Base-by-base conservation (phyloP, 1,140 invertebrate species). In the Drosophila ogumai region DNA sequence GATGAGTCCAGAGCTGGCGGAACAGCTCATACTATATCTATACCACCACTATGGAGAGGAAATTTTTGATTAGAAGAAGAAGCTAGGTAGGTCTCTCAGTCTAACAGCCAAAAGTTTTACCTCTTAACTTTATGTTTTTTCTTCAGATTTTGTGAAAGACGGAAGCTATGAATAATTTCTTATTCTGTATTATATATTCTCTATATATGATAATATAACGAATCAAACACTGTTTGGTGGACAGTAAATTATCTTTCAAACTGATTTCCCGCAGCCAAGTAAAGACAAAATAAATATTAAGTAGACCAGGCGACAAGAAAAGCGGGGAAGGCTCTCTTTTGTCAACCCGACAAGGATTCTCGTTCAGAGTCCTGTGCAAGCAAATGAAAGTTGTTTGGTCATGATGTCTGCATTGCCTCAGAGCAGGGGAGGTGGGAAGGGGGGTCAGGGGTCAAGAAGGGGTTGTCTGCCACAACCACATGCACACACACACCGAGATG, bases 341-440 rank as follows among this genome's bases (percentile, higher is more conserved):
- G 56, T 64, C 60, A 64, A 59, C 54, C 60, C 60, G 28, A 59
- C 58, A 38, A 43, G 65, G 59, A 65, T 50, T 68, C 60, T 65
- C 65, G 36, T 50, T 36, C 28, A 43, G 40, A 68, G 49, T 68
- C 65, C 59, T 75, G 36, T 74, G 52, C 34, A 64, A 74, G 69
- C 72, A 75, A 74, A 75, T 74, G 58, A 74, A 64, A 75, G 72
- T 75, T 75, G 72, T 75, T 75, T 69, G 69, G 72, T 64, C 69
- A 75, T 75, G 71, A 76, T 75, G 72, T 67, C 71, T 66, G 74
- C 72, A 75, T 66, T 75, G 60, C 59, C 46, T 38, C 12, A 49
- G 57, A 54, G 47, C 28, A 36, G 40, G 31, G 22, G 25, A 1
- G 41, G 15, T 3, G 15, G 7, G 64, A 3, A 5, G 46, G 28